Conservation (phyloP, 2,113 vertebrate species). For the Willisornis vidua region DNA sequence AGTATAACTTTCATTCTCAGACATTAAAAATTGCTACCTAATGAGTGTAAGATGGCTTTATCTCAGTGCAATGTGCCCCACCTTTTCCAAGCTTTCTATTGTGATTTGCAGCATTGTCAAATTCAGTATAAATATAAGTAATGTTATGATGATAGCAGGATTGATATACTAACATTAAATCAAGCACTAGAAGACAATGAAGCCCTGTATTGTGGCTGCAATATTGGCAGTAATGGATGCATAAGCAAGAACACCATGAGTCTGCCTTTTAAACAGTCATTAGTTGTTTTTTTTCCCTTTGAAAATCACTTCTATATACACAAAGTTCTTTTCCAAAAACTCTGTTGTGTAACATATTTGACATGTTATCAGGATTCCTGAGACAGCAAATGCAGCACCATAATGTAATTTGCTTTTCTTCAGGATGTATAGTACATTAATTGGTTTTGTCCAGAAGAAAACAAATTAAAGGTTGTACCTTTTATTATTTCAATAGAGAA, state of each 20-base stretch:
- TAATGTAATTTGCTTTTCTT: not conserved
- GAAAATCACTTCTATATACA: not conserved
- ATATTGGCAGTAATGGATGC: not conserved
- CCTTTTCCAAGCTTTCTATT: conserved; percentile 2
- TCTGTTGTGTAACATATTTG: not conserved
- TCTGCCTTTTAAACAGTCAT: not conserved
- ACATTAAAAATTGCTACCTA: not conserved
- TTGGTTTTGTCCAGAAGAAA: not conserved
- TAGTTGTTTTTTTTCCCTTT: not conserved
- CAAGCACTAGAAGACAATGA: conserved; percentile 7
- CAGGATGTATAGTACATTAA: not conserved
- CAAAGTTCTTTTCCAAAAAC: not conserved
- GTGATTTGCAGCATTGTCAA: conserved; percentile 9
- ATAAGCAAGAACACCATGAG: not conserved
- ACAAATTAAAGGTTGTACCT: not conserved
- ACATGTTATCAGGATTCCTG: not conserved
- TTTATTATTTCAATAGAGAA: not conserved
- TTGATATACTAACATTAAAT: conserved; percentile 16
- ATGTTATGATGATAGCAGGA: not conserved
- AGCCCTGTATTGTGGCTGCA: not conserved
- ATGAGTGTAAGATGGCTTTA: not conserved
- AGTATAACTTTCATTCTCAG: not conserved
- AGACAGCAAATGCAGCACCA: not conserved
- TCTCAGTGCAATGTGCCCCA: not conserved
- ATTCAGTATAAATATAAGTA: conserved; percentile 29